These are phyloP conservation scores for Lapara coniferarum DNA, from an alignment of 2,888 invertebrate species.

Conservation along the genomic window DNA sequence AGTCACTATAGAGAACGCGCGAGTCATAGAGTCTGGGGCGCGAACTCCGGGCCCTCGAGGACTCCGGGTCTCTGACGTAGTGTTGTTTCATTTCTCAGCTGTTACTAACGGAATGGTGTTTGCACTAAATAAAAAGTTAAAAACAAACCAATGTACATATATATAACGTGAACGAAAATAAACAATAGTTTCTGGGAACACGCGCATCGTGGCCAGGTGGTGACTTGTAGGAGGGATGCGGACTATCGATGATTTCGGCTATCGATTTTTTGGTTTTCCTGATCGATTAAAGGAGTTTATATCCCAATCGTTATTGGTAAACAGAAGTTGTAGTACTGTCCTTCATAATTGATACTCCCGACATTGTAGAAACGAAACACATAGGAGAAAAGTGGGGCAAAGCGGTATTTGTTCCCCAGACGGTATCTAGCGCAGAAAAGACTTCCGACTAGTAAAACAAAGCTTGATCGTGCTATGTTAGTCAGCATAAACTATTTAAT, in stretches of 20 bases:
- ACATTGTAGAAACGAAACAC: no score
- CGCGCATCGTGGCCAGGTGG: constrained; percentile 53
- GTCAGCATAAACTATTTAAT: no score
- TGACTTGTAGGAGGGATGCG: constrained; percentile 42
- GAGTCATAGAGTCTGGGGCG: no score
- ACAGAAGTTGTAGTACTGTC: no score
- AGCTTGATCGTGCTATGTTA: no score
- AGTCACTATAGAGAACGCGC: no score
- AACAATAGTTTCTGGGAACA: constrained; percentile 54
- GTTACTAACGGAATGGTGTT: constrained; percentile 13
- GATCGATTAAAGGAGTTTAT: constrained; percentile 24
- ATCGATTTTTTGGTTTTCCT: constrained; percentile 25
- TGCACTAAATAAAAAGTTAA: constrained; percentile 25
- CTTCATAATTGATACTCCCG: no score
- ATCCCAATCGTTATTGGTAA: no score
- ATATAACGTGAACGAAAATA: constrained; percentile 47
- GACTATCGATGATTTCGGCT: constrained; percentile 23
- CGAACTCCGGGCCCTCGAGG: neutral
- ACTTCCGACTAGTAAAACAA: no score
- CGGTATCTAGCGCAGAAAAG: no score
- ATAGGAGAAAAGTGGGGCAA: no score
- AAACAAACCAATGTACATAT: constrained; percentile 19
- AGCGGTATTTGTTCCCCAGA: no score
- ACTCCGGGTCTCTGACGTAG: neutral
- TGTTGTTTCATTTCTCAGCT: constrained; percentile 3